Evolutionary conservation across 2,888 invertebrate species (phyloP).

Genomic region (Apodemia zela): DNA sequence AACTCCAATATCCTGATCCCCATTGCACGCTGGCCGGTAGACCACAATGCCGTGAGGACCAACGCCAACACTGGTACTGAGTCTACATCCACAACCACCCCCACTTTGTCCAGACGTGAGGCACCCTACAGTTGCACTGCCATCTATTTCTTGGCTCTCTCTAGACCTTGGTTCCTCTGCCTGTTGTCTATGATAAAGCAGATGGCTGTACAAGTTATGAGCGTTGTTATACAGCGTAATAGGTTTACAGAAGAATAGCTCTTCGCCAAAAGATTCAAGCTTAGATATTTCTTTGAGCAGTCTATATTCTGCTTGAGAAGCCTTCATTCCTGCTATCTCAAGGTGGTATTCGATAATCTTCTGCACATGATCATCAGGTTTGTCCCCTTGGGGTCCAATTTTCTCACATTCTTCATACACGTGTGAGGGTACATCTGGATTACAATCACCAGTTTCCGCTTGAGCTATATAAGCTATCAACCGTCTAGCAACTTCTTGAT

Average conservation of each 20-base stretch:
- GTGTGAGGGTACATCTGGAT: constrained; percentile 78
- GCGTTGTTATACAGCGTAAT: constrained; percentile 81
- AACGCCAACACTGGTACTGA: constrained; percentile 84
- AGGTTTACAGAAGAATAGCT: constrained; percentile 88
- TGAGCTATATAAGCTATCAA: constrained; percentile 89
- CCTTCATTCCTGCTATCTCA: constrained; percentile 82
- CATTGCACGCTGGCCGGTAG: constrained; percentile 74
- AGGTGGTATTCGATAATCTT: constrained; percentile 83
- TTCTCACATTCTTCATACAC: constrained; percentile 83
- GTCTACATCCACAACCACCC: constrained; percentile 68
- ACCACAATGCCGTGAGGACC: constrained; percentile 92
- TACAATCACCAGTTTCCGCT: constrained; percentile 86
- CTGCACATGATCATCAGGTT: constrained; percentile 82
- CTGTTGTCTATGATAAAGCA: constrained; percentile 81
- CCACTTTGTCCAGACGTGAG: constrained; percentile 64
- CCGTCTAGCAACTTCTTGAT: constrained; percentile 84
- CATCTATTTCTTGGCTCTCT: constrained; percentile 69
- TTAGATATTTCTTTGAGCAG: constrained; percentile 89
- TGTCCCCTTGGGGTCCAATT: constrained; percentile 81
- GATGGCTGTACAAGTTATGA: constrained; percentile 87
- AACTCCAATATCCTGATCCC: constrained; percentile 81
- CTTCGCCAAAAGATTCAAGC: constrained; percentile 90
- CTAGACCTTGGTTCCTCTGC: constrained; percentile 70
- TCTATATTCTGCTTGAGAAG: constrained; percentile 91
- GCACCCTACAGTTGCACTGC: constrained; percentile 69